phyloP scores from a whole-genome alignment of 2,113 vertebrate genomes.

The Cheirogaleus medius region DNA sequence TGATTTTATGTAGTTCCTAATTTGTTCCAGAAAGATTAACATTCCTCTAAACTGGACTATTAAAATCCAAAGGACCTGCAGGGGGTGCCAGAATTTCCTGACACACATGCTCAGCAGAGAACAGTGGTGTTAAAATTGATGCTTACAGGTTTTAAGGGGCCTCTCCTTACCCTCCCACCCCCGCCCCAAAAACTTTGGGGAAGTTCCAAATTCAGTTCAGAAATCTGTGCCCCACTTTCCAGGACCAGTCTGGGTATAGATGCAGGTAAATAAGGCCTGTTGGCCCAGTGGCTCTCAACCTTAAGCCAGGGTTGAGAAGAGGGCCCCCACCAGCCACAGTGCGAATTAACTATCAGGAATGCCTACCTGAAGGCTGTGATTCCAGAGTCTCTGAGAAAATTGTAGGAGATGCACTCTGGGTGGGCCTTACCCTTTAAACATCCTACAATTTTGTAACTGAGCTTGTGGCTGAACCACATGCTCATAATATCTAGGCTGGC shows the following conservation, averaged over 20 bases:
- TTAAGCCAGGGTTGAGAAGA: background rate
- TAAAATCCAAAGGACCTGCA: background rate
- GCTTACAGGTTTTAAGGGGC: background rate
- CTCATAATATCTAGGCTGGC: slow-evolving; percentile 44
- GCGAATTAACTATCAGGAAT: background rate
- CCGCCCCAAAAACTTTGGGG: background rate
- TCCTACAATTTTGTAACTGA: slow-evolving; percentile 53
- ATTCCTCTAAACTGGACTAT: slow-evolving; percentile 4
- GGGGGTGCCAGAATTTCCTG: background rate
- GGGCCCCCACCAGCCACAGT: background rate
- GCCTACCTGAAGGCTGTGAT: background rate
- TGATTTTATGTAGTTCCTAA: slow-evolving; percentile 21
- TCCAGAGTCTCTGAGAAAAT: background rate
- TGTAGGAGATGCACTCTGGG: background rate
- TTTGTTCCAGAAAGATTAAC: slow-evolving; percentile 6
- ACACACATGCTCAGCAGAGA: background rate
- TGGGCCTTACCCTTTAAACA: slow-evolving; percentile 46
- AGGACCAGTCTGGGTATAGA: background rate
- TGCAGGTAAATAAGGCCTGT: background rate
- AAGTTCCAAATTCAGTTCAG: background rate
- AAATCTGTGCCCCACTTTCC: background rate
- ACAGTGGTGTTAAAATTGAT: background rate
- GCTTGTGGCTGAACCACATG: slow-evolving; percentile 51
- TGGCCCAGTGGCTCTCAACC: background rate
- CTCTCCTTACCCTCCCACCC: background rate